These are phyloP conservation scores for Drosophila acutilabella DNA, from an alignment of 2,888 invertebrate genomes.

Conservation along the genomic window DNA sequence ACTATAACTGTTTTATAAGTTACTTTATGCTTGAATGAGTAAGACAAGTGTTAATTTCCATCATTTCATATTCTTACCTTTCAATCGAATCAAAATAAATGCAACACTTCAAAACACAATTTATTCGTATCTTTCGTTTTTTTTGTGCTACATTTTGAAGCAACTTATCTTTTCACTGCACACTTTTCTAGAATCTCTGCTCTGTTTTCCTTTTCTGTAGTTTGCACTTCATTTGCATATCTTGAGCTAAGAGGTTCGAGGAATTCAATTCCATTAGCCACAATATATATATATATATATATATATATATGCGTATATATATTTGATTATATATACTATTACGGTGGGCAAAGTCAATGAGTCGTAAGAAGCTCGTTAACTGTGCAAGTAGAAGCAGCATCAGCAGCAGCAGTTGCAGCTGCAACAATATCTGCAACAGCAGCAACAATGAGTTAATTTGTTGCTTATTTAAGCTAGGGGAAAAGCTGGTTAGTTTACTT, in stretches of 20 bases:
- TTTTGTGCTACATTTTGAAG: background rate
- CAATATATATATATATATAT: conserved; percentile 1
- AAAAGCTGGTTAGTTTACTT: conserved; percentile 8
- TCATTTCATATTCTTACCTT: too few species aligned
- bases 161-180: conserved; percentile 1
- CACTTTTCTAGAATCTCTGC: background rate
- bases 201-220: conserved; percentile 8
- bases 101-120: background rate
- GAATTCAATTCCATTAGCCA: conserved; percentile 67
- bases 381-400: conserved; percentile 8
- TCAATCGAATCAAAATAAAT: too few species aligned
- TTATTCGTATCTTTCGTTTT: background rate
- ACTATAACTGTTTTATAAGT: too few species aligned
- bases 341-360: conserved; percentile 52
- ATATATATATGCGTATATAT: background rate
- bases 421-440: conserved; percentile 4
- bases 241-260: conserved; percentile 30
- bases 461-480: conserved; percentile 27
- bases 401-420: conserved; percentile 5
- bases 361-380: conserved; percentile 68
- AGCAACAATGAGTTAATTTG: conserved; percentile 23
- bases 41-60: too few species aligned
- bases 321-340: background rate
- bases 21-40: too few species aligned
- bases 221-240: conserved; percentile 69